These are phyloP conservation scores for Capromys pilorides DNA, from an alignment of 2,797 vertebrate genomes.

Conservation along the genomic window DNA sequence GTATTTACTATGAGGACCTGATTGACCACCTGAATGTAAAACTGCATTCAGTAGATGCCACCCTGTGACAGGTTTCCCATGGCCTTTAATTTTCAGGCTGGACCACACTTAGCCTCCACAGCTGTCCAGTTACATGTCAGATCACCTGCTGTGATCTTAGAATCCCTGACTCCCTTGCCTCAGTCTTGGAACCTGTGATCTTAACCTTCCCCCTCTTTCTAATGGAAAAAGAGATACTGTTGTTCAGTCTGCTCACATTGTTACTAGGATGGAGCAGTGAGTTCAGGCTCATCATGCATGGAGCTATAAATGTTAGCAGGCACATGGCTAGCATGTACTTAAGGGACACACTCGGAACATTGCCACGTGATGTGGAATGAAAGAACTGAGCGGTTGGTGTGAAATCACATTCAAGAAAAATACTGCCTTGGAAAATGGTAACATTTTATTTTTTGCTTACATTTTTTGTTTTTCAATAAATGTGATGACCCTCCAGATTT, in stretches of 20 bases:
- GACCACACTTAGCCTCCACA: not conserved
- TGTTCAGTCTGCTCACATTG: not conserved
- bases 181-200: not conserved
- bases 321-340: not conserved
- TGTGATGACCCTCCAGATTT: not conserved
- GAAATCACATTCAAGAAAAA: not conserved
- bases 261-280: not conserved
- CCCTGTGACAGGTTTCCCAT: not conserved
- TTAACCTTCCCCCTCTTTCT: not conserved
- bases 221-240: not conserved
- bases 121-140: not conserved
- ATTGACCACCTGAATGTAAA: not conserved
- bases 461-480: not conserved
- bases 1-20: not conserved
- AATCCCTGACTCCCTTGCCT: not conserved
- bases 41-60: not conserved
- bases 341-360: not conserved
- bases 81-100: not conserved
- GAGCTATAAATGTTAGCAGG: not conserved
- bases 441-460: not conserved
- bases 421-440: not conserved
- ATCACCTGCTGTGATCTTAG: not conserved
- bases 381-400: not conserved
- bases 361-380: not conserved
- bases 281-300: not conserved